phyloP scores from a whole-genome alignment of 2,113 vertebrate species.

The Arizona elegans region DNA sequence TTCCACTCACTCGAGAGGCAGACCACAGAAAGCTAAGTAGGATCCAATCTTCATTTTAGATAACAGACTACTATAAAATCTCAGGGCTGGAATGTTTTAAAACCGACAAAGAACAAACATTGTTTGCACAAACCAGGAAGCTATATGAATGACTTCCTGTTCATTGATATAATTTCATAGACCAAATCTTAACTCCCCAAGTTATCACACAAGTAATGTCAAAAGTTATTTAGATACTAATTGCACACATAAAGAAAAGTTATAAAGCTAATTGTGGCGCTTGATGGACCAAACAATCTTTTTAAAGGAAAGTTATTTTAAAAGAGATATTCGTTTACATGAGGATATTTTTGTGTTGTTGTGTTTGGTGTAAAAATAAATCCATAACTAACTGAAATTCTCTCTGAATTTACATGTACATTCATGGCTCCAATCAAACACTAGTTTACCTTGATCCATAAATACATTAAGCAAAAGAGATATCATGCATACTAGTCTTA shows the following conservation, averaged over 20 bases:
- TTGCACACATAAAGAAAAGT: not conserved
- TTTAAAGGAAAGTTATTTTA: not conserved
- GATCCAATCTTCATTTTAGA: not conserved
- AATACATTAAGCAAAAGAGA: not conserved
- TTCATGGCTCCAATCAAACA: not conserved
- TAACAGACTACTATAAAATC: not conserved
- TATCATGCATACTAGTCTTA: not conserved
- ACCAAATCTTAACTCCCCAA: not conserved
- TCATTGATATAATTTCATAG: not conserved
- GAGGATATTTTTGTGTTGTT: not conserved
- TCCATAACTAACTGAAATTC: conserved; percentile 21
- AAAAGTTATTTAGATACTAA: not conserved
- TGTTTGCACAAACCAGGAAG: not conserved
- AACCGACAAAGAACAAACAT: not conserved
- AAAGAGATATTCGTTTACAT: not conserved
- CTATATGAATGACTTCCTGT: not conserved
- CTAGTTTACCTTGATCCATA: not conserved
- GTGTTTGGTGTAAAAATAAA: conserved; percentile 20
- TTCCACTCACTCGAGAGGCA: not conserved
- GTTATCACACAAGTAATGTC: too few species aligned
- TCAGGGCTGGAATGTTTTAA: not conserved
- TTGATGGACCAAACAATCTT: not conserved
- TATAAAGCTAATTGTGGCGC: not conserved
- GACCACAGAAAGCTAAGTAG: too few species aligned
- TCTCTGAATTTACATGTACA: not conserved